Base-by-base conservation (phyloP, 2,113 vertebrate species). In the Onychostoma macrolepis region DNA sequence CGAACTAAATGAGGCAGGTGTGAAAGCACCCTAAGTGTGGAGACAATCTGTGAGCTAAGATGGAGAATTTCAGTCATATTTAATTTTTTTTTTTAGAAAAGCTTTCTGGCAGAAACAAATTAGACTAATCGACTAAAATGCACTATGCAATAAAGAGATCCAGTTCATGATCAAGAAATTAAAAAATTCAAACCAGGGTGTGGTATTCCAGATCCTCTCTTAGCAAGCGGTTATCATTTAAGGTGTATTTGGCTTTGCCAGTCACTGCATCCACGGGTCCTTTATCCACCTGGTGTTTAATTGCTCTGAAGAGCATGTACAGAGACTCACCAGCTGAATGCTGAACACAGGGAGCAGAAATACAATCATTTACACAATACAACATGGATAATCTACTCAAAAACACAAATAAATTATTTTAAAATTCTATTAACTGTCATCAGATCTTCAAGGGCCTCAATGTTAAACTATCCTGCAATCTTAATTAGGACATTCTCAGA, bases 191-290 rank as follows among this genome's bases (percentile, higher is more conserved):
- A 30, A 78, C 75, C 75, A 78, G 75, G 4, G 75, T 78, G 8
- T 8, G 75, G 45, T 78, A 78, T 50, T 78, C 75, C 26, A 78
- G 75, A 78, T 78, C 75, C 75, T 78, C 75, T 78, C 75, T 78
- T 48, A 78, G 45, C 45, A 78, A 53, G 15, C 75, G 75, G 75
- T 78, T 78, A 33, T 78, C 75, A 33, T 78, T 78, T 33, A 78
- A 78, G 17, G 75, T 78, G 75, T 78, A 78, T 78, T 78, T 78
- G 45, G 75, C 75, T 78, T 78, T 78, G 75, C 75, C 75, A 9
- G 75, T 78, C 75, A 78, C 75, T 78, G 75, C 75, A 53, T 78
- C 75, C 45, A 78, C 75, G 5, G 75, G 75, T 26, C 75, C 75
- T 33, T 78, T 78, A 53, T 78, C 75, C 75, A 78, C 75, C 26